phyloP scores from a whole-genome alignment of 2,113 vertebrate species.

The Rattus rattus region DNA sequence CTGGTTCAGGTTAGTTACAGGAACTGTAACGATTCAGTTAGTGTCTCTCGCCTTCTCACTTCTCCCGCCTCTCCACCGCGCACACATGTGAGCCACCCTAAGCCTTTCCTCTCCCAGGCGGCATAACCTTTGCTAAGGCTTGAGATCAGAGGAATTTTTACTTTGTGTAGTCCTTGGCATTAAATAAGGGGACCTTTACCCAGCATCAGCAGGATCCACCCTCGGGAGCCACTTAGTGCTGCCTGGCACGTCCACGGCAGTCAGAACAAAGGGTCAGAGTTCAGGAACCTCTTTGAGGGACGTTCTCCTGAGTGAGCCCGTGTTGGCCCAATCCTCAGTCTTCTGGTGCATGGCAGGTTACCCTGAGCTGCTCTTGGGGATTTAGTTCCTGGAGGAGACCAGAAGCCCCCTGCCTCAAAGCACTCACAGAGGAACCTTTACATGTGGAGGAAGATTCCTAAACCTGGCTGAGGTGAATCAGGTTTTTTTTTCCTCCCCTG shows the following conservation, averaged over 20 bases:
- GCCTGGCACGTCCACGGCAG: conserved; percentile 78
- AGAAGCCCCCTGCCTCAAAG: not conserved
- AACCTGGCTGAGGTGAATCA: not conserved
- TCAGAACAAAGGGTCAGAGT: conserved; percentile 73
- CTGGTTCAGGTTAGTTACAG: not conserved
- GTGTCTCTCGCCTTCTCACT: conserved; percentile 8
- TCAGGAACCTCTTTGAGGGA: conserved; percentile 50
- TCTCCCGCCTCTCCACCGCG: not conserved
- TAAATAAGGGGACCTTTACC: conserved; percentile 77
- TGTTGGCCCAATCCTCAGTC: not conserved
- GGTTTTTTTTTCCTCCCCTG: too few species aligned
- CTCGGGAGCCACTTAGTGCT: conserved; percentile 64
- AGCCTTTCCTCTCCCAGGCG: not conserved
- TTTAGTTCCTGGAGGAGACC: not conserved
- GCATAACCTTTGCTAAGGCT: conserved; percentile 40
- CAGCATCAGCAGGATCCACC: conserved; percentile 71
- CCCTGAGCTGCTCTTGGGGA: not conserved
- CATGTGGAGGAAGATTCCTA: not conserved
- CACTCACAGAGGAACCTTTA: not conserved
- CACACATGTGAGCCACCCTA: conserved; percentile 9
- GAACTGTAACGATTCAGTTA: not conserved
- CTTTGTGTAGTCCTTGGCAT: conserved; percentile 56
- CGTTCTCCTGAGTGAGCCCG: not conserved
- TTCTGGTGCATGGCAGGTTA: not conserved
- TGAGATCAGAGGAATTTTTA: conserved; percentile 75